Evolutionary conservation across 2,113 vertebrate genomes (phyloP), one percentile per base, ranked within the genome.

Genomic region (Brachypteracias leptosomus): DNA sequence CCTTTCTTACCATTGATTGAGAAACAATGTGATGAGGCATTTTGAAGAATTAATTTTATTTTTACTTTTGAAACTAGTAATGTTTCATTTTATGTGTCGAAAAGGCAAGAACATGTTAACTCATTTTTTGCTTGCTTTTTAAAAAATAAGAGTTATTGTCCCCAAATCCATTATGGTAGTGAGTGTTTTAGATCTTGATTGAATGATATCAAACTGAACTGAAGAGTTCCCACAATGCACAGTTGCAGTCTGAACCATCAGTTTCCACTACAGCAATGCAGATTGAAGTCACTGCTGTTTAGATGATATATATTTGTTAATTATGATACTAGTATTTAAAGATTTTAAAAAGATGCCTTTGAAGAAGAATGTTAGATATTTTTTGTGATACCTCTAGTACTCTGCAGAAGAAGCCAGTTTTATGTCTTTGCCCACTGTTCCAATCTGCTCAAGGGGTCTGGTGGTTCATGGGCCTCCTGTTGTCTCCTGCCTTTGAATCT

Each of bases 1-100:
- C 18, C 65, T 96, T 96, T 88, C 87, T 96, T 95, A 72, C 49
- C 29, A 36, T 74, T 75, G 67, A 94, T 61, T 78, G 51, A 70
- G 66, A 96, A 93, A 59, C 19, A 75, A 72, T 46, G 13, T 67
- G 84, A 90, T 85, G 74, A 96, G 82, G 89, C 51, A 82, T 36
- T 86, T 78, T 85, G 58, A 96, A 92, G n/a, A 92, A 85, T 13
- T 25, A 4, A 38, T 21, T 89, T 93, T 88, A 80, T 90, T 93
- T 96, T 96, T 84, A 86, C 52, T 65, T 95, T 35, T 77, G 36
- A 71, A 47, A 71, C 35, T 73, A 73, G 54, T 35, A 88, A 36
- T 7, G 1, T 44, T 95, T 90, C 58, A 87, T 61, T 93, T 95
- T 92, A 62, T 76, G 40, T 51, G 19, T 79, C 51, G n/a, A 93